phyloP scores from a whole-genome alignment of 2,888 invertebrate genomes.

The Homarus gammarus region DNA sequence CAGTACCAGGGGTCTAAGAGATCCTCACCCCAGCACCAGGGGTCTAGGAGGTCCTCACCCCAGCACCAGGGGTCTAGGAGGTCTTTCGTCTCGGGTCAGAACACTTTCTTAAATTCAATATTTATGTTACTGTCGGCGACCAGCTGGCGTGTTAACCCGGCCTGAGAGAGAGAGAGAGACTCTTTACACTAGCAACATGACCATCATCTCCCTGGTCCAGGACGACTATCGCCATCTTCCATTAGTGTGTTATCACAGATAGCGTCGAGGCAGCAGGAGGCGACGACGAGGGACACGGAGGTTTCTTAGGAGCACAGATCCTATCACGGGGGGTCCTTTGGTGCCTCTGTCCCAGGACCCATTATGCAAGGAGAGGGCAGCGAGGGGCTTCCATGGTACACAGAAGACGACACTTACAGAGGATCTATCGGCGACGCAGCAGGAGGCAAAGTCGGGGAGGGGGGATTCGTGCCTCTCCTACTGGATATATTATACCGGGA shows the following conservation, averaged over 20 bases:
- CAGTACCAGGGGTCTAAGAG: no score
- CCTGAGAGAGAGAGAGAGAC: no score
- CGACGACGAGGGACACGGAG: constrained; percentile 6
- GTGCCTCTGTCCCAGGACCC: background rate
- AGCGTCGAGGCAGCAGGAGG: background rate
- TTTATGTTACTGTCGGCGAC: no score
- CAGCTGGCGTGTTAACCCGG: background rate
- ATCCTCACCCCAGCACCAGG: background rate
- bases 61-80: no score
- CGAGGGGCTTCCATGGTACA: background rate
- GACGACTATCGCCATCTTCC: background rate
- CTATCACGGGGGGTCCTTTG: constrained; percentile 19
- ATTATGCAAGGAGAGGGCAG: background rate
- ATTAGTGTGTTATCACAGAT: background rate
- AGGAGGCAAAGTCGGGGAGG: background rate
- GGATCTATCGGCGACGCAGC: background rate
- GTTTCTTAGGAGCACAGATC: background rate
- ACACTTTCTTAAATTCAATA: no score
- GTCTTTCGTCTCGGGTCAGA: no score
- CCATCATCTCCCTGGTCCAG: background rate
- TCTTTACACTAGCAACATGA: no score
- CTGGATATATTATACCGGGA: no score
- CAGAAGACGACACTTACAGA: background rate
- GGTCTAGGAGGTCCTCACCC: no score
- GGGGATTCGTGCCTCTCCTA: no score